Conservation (phyloP, 2,797 vertebrate species). For the Rhinichthys osculus region DNA sequence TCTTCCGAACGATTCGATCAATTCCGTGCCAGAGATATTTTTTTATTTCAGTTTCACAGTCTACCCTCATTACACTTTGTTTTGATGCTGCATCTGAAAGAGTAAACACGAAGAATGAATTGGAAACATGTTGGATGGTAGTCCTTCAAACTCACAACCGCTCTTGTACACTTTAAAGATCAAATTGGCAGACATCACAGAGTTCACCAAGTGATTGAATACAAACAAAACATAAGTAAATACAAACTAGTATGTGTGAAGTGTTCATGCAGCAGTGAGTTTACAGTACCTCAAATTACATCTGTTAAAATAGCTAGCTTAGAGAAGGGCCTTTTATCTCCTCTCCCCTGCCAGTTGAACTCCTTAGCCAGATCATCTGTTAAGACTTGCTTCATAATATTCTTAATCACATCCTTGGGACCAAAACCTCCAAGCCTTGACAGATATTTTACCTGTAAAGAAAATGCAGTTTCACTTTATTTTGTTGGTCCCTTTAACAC, state of each 20-base stretch:
- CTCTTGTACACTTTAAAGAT: background rate
- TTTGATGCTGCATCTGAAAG: constrained; percentile 12
- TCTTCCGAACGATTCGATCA: background rate
- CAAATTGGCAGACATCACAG: background rate
- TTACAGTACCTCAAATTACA: background rate
- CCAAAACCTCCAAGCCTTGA: background rate
- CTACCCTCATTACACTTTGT: background rate
- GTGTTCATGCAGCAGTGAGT: background rate
- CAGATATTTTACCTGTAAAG: background rate
- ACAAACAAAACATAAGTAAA: background rate
- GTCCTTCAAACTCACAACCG: background rate
- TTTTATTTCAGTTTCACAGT: constrained; percentile 5
- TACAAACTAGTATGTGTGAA: no score
- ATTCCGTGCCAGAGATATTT: background rate
- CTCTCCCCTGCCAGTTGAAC: constrained; percentile 26
- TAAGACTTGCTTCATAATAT: background rate
- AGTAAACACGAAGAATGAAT: background rate
- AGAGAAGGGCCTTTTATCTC: background rate
- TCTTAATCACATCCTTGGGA: background rate
- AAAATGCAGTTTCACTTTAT: background rate
- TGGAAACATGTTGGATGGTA: background rate
- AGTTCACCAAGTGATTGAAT: background rate
- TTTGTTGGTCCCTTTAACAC: background rate
- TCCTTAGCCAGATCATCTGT: constrained; percentile 11
- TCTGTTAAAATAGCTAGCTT: background rate